Base-by-base conservation (phyloP, 2,113 vertebrate genomes). In the Mus pahari region DNA sequence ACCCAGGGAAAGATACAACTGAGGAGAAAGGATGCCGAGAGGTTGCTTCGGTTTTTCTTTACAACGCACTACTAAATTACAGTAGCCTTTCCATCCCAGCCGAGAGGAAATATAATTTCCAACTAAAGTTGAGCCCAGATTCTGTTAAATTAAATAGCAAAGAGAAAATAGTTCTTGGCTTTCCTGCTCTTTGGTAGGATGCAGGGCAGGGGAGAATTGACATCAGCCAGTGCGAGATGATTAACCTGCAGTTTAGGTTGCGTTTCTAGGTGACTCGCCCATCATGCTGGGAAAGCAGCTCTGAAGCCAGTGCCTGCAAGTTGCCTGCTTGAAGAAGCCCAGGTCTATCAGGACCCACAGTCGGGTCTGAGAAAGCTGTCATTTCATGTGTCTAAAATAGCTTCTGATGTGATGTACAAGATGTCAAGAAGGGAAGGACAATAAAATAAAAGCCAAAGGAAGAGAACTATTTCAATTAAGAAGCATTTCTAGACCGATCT, bases 191-290 rank as follows among this genome's bases (percentile, higher is more conserved):
- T 88, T 39, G 24, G 84, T 22, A 77, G 96, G 64, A 88, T 55
- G 87, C 86, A 97, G 95, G 45, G 83, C 97, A 90, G 81, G 31
- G 9, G 84, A 93, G 90, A 97, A 96, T 60, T 94, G 97, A 96
- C 96, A 87, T 8, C 26, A 97, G 94, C 77, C 70, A 20, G 71
- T 74, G 92, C 95, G 92, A 9, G 26, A 83, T 93, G 97, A 97
- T 97, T 95, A 98, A 97, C 97, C 96, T 94, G 89, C 89, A 68
- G 92, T 53, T 92, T 90, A 91, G 81, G 93, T 91, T 82, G 28
- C 78, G 62, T 62, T 96, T 98, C 97, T 97, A 89, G 96, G 92
- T 98, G 98, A 95, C 89, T 77, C 13, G 66, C 79, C 97, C 95
- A 28, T 93, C 48, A 0, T 36, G 81, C 88, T 75, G 50, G 7